Evolutionary conservation across 2,113 vertebrate species (phyloP).

Genomic region (Lagopus muta): DNA sequence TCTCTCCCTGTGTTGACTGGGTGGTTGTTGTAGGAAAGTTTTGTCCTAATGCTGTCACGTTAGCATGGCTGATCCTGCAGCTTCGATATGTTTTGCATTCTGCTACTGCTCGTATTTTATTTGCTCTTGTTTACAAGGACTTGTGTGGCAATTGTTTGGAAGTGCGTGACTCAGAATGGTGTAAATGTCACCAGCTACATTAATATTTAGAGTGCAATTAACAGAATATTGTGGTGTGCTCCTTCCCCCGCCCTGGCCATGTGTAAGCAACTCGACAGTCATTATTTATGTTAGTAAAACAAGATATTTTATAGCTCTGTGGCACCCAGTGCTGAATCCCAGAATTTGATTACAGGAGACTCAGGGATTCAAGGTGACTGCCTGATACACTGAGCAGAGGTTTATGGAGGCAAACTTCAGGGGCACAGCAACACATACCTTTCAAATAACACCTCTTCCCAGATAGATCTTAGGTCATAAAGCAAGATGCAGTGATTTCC

Average conservation of each 20-base stretch:
- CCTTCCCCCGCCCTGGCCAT: too few species aligned
- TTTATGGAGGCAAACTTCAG: neutral
- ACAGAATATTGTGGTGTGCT: neutral
- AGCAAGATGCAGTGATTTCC: neutral
- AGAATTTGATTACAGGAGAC: neutral
- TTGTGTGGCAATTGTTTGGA: neutral
- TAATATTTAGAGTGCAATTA: neutral
- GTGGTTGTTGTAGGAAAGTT: neutral
- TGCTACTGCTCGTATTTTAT: neutral
- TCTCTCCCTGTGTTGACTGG: neutral
- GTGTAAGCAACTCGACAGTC: neutral
- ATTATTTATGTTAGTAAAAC: neutral
- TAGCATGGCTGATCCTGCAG: neutral
- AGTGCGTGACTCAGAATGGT: neutral
- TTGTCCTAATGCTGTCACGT: neutral
- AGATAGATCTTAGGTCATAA: neutral
- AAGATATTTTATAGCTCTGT: neutral
- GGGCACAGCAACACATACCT: neutral
- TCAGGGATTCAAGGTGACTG: neutral
- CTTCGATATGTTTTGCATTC: neutral
- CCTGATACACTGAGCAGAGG: neutral
- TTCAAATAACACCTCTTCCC: neutral
- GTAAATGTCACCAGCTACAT: neutral
- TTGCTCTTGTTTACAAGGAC: neutral
- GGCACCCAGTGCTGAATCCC: neutral